These are phyloP conservation scores for Pocota personata DNA, from an alignment of 2,888 invertebrate genomes.

Conservation along the genomic window DNA sequence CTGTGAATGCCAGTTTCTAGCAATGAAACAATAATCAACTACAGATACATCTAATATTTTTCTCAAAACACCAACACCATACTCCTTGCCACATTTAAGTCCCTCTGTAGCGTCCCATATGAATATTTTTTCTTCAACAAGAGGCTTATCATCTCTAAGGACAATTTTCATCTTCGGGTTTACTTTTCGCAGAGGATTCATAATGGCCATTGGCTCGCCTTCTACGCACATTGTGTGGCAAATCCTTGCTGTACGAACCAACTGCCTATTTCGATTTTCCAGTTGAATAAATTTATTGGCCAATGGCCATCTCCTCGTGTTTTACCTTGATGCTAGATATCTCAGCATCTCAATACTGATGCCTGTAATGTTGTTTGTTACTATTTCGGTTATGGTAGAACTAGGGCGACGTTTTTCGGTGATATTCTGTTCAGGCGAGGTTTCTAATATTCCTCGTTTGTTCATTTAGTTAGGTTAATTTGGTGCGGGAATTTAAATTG, in stretches of 20 bases:
- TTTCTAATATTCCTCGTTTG: constrained; percentile 17
- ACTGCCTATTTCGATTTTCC: not conserved
- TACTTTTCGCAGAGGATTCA: constrained; percentile 1
- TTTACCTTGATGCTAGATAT: not conserved
- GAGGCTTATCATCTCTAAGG: not conserved
- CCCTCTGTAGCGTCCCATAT: not conserved
- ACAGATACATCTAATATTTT: too few relatives aligned
- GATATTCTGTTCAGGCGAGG: constrained; percentile 1
- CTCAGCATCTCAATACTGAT: not conserved
- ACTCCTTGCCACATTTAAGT: not conserved
- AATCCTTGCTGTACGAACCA: too few relatives aligned
- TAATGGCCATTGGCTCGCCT: constrained; percentile 3
- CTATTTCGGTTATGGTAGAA: constrained; percentile 1
- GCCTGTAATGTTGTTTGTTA: not conserved
- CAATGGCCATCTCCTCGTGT: not conserved
- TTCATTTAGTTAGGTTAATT: not conserved
- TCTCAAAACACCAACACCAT: too few relatives aligned
- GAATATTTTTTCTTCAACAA: not conserved
- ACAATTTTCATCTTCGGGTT: constrained; percentile 1
- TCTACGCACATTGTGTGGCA: not conserved
- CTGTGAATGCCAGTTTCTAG: too few relatives aligned
- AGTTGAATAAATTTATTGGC: not conserved
- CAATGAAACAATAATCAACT: too few relatives aligned
- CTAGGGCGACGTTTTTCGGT: not conserved
- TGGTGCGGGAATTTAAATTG: too few relatives aligned